Evolutionary conservation across 2,113 vertebrate genomes (phyloP).

Genomic region (Dicentrarchus labrax): DNA sequence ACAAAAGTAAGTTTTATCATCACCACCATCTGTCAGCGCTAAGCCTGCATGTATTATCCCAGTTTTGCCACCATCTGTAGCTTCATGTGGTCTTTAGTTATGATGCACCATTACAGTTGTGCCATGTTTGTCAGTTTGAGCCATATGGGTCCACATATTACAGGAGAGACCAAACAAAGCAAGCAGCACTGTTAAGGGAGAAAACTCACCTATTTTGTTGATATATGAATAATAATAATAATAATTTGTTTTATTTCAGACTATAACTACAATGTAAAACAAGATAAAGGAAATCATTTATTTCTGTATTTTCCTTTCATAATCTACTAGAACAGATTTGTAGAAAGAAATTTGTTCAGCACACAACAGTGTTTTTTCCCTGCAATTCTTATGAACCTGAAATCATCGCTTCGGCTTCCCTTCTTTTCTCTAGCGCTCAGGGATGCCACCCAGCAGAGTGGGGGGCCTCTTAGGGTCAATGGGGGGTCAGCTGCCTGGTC

Average conservation of each 20-base stretch:
- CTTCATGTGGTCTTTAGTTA: not conserved
- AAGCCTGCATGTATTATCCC: slow-evolving; percentile 34
- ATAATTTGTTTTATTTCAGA: not conserved
- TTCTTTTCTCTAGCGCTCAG: slow-evolving; percentile 84
- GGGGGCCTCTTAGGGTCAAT: slow-evolving; percentile 88
- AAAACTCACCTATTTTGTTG: not conserved
- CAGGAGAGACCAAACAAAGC: not conserved
- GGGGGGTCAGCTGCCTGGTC: slow-evolving; percentile 89
- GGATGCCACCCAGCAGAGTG: slow-evolving; percentile 87
- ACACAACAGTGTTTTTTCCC: not conserved
- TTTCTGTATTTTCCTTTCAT: not conserved
- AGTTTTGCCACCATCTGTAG: slow-evolving; percentile 57
- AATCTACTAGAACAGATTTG: not conserved
- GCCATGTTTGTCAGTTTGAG: slow-evolving; percentile 26
- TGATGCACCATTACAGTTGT: not conserved
- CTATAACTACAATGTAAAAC: not conserved
- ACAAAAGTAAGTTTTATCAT: slow-evolving; percentile 61
- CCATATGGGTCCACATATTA: not conserved
- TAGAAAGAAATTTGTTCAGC: not conserved
- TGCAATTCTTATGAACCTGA: not conserved
- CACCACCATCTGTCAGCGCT: slow-evolving; percentile 58
- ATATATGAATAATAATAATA: not conserved
- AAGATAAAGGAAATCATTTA: not conserved
- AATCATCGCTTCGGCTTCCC: slow-evolving; percentile 3
- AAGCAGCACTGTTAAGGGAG: not conserved